These are phyloP conservation scores for Phocoena phocoena DNA, from an alignment of 2,113 vertebrate species.

Conservation along the genomic window DNA sequence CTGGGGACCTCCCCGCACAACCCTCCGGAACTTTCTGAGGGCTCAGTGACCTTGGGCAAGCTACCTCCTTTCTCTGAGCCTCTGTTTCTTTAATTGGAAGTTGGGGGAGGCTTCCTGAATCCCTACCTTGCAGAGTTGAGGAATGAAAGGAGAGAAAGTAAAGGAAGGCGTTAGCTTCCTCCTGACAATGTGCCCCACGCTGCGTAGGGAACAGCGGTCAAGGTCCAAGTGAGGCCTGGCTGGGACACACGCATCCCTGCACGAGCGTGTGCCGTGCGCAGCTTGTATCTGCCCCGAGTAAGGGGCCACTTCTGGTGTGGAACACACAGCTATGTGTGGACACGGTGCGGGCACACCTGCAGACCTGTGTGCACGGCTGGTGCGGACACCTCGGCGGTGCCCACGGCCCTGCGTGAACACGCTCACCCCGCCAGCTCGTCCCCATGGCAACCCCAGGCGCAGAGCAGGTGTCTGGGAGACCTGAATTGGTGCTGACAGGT, in stretches of 20 bases:
- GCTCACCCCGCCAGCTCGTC: fast-evolving
- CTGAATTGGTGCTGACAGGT: not conserved
- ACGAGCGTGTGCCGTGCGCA: fast-evolving
- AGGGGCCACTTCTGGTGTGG: fast-evolving
- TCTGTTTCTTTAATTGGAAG: not conserved
- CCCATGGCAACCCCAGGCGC: conserved; percentile 20
- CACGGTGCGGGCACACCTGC: fast-evolving
- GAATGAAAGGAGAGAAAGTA: not conserved
- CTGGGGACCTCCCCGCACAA: not conserved
- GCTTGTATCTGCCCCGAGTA: fast-evolving
- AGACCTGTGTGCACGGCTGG: not conserved
- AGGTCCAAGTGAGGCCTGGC: not conserved
- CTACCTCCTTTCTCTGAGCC: not conserved
- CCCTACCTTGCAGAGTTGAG: not conserved
- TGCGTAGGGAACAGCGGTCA: fast-evolving
- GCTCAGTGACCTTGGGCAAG: not conserved
- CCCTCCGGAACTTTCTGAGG: not conserved
- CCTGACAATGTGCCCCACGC: fast-evolving
- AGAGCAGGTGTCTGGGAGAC: not conserved
- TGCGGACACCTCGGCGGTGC: fast-evolving
- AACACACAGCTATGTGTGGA: fast-evolving
- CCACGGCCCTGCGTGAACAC: fast-evolving
- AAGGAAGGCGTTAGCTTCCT: not conserved
- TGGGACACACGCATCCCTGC: fast-evolving
- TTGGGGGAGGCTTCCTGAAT: not conserved